These are phyloP conservation scores for Clusia tigrina DNA, from an alignment of 2,888 invertebrate genomes.

Conservation along the genomic window DNA sequence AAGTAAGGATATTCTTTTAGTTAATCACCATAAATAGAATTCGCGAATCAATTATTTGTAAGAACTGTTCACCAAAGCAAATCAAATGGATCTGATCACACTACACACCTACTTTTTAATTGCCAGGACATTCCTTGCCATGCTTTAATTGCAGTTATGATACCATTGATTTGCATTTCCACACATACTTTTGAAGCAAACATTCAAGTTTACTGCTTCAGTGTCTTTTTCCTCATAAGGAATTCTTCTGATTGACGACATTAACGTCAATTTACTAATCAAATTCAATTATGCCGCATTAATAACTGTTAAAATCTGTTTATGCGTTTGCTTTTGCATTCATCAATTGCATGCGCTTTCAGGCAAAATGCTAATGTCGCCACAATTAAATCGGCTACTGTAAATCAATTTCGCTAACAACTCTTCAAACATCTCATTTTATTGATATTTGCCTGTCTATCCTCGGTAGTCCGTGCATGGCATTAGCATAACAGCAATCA, in stretches of 20 bases:
- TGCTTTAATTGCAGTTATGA: no score
- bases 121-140: no score
- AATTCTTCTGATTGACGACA: not conserved
- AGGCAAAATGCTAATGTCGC: not conserved
- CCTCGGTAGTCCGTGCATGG: conserved; percentile 7
- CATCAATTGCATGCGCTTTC: conserved; percentile 1
- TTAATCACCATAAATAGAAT: no score
- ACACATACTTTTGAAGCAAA: no score
- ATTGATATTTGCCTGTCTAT: not conserved
- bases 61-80: no score
- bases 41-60: no score
- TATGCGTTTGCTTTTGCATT: not conserved
- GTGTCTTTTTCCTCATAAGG: not conserved
- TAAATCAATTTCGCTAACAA: conserved; percentile 3
- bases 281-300: not conserved
- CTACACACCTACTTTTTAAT: no score
- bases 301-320: not conserved
- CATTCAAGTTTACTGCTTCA: not conserved
- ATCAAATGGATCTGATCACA: no score
- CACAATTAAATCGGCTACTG: not conserved
- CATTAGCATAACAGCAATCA: conserved; percentile 60
- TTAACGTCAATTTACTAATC: not conserved
- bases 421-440: not conserved
- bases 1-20: no score
- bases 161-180: no score